Evolutionary conservation across 2,888 invertebrate genomes (phyloP).

Genomic region (Pollenia griseotomentosa): DNA sequence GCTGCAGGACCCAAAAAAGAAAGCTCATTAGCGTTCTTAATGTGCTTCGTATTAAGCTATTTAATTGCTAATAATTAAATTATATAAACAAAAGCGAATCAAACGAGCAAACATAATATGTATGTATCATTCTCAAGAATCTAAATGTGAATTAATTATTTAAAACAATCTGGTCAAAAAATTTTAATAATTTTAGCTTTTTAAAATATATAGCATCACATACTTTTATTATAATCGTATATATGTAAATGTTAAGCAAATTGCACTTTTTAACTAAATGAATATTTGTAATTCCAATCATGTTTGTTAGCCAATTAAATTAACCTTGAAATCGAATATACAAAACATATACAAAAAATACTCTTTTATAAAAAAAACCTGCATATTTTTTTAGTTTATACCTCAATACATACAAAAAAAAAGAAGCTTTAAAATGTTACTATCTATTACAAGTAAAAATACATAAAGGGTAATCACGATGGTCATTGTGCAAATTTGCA

Average conservation of each 20-base stretch:
- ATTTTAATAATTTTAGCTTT: constrained; percentile 7
- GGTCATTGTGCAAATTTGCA: no score
- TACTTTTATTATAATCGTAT: constrained; percentile 24
- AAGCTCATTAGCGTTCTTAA: constrained; percentile 24
- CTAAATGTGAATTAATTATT: constrained; percentile 42
- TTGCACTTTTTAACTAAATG: constrained; percentile 5
- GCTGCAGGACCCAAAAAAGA: constrained; percentile 37
- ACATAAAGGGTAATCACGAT: no score
- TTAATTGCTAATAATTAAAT: constrained; percentile 57
- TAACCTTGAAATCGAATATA: constrained; percentile 54
- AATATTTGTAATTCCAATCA: constrained; percentile 54
- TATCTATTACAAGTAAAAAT: constrained; percentile 10
- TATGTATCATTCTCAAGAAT: constrained; percentile 33
- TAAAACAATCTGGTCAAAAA: constrained; percentile 42
- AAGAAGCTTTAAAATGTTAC: constrained; percentile 60
- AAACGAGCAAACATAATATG: constrained; percentile 21
- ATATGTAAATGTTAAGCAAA: constrained; percentile 29
- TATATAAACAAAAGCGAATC: constrained; percentile 7
- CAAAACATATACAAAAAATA: constrained; percentile 1
- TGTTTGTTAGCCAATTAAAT: constrained; percentile 40
- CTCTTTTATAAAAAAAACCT: background rate
- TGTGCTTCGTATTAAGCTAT: constrained; percentile 62
- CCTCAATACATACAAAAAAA: constrained; percentile 17
- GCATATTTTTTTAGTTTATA: constrained; percentile 4
- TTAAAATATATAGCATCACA: constrained; percentile 1